These are phyloP conservation scores for Melinaea marsaeus DNA, from an alignment of 2,888 invertebrate species.

Conservation along the genomic window DNA sequence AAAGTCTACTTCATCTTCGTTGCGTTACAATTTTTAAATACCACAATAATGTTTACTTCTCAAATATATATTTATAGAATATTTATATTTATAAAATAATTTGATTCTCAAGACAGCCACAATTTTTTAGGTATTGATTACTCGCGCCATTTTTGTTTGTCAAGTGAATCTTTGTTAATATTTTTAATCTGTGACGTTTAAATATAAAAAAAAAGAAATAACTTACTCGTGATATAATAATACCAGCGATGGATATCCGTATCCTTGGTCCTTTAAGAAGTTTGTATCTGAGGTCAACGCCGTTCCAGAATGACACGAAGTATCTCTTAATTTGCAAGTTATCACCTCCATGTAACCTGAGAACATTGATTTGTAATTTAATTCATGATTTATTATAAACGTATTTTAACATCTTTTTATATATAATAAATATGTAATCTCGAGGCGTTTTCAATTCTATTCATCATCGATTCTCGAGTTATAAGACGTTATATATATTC, in stretches of 20 bases:
- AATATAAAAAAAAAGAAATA: neutral
- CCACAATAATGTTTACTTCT: slow-evolving; percentile 9
- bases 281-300: slow-evolving; percentile 94
- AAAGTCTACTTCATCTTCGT: slow-evolving; percentile 19
- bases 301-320: slow-evolving; percentile 97
- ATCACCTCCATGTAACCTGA: slow-evolving; percentile 85
- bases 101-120: too few species aligned
- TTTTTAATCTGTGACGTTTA: too few species aligned
- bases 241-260: slow-evolving; percentile 95
- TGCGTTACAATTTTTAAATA: slow-evolving; percentile 16
- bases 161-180: too few species aligned
- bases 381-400: neutral
- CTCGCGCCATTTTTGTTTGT: too few species aligned
- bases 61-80: too few species aligned
- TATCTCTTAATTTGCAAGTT: slow-evolving; percentile 93
- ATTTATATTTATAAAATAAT: too few species aligned
- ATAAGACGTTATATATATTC: too few species aligned
- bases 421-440: neutral
- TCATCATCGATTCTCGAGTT: slow-evolving; percentile 6
- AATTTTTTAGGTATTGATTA: too few species aligned
- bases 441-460: slow-evolving; percentile 6
- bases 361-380: slow-evolving; percentile 1
- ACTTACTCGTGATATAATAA: slow-evolving; percentile 95
- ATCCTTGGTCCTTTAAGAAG: slow-evolving; percentile 94
- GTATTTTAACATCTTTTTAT: neutral